phyloP scores from a whole-genome alignment of 1,140 invertebrate genomes.

The Drosophila nigromelanica region DNA sequence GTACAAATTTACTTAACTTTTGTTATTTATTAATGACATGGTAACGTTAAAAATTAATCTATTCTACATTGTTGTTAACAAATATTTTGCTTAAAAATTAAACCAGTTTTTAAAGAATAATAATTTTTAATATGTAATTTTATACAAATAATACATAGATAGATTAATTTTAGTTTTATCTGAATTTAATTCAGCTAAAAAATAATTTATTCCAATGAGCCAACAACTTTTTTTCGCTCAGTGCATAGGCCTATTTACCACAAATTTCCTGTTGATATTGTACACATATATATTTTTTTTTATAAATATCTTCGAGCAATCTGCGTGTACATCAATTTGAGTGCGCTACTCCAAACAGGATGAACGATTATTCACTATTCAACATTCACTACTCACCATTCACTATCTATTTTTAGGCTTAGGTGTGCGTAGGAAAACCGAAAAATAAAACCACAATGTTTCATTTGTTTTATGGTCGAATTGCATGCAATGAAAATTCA shows the following conservation, averaged over 20 bases:
- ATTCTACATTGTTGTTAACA: no score
- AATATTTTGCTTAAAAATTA: no score
- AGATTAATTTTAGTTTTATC: no score
- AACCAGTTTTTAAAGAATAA: no score
- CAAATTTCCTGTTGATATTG: constrained; percentile 47
- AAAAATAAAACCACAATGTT: constrained; percentile 61
- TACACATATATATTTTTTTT: constrained; percentile 24
- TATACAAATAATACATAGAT: no score
- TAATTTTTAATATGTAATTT: no score
- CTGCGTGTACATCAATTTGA: constrained; percentile 47
- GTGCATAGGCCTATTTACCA: constrained; percentile 21
- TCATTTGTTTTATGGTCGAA: constrained; percentile 75
- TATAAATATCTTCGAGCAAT: constrained; percentile 50
- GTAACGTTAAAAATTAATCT: no score
- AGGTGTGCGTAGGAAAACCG: constrained; percentile 42
- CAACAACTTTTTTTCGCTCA: constrained; percentile 2
- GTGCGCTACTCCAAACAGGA: constrained; percentile 8
- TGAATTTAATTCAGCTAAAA: neutral
- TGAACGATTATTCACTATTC: constrained; percentile 33
- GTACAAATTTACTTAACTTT: no score
- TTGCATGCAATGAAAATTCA: constrained; percentile 73
- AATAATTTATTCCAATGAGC: neutral
- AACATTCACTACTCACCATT: constrained; percentile 13
- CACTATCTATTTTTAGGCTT: constrained; percentile 19
- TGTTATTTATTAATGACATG: no score